These are phyloP conservation scores for Cyphomyrmex costatus DNA, from an alignment of 1,140 invertebrate species.

Conservation along the genomic window DNA sequence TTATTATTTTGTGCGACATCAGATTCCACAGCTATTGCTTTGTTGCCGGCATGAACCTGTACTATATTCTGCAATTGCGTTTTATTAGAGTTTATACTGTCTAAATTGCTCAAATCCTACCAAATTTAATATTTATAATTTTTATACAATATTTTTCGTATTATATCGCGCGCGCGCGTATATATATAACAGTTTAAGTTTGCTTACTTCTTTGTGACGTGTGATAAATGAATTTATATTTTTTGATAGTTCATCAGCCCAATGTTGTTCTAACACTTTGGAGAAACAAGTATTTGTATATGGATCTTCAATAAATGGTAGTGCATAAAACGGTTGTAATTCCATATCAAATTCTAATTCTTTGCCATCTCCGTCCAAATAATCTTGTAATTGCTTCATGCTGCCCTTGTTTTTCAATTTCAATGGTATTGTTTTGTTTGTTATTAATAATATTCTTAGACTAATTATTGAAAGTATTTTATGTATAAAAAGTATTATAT, in stretches of 20 bases:
- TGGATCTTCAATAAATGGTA: slow-evolving; percentile 88
- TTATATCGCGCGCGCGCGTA: too few species aligned
- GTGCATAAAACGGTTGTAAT: slow-evolving; percentile 88
- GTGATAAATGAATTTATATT: slow-evolving; percentile 69
- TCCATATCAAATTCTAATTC: slow-evolving; percentile 87
- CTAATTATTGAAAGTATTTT: slow-evolving; percentile 9
- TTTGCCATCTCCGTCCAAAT: slow-evolving; percentile 87
- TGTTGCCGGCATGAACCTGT: slow-evolving; percentile 34
- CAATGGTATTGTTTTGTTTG: slow-evolving; percentile 57
- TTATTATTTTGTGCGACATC: slow-evolving; percentile 37
- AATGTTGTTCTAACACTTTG: slow-evolving; percentile 87
- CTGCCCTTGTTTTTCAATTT: slow-evolving; percentile 68
- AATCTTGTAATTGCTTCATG: slow-evolving; percentile 87
- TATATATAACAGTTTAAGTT: slow-evolving; percentile 46
- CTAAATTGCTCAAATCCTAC: slow-evolving; percentile 33
- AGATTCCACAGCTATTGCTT: slow-evolving; percentile 25
- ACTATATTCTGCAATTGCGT: slow-evolving; percentile 12
- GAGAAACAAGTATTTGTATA: slow-evolving; percentile 87
- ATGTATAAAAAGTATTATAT: background rate
- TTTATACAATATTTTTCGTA: slow-evolving; percentile 27
- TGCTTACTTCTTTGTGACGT: slow-evolving; percentile 66
- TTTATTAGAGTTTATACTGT: slow-evolving; percentile 22
- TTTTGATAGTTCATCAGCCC: slow-evolving; percentile 66
- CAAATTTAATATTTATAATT: slow-evolving; percentile 47
- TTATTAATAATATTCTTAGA: slow-evolving; percentile 57